These are phyloP conservation scores for Sebastes cheni DNA, from an alignment of 2,797 vertebrate species.

Conservation along the genomic window DNA sequence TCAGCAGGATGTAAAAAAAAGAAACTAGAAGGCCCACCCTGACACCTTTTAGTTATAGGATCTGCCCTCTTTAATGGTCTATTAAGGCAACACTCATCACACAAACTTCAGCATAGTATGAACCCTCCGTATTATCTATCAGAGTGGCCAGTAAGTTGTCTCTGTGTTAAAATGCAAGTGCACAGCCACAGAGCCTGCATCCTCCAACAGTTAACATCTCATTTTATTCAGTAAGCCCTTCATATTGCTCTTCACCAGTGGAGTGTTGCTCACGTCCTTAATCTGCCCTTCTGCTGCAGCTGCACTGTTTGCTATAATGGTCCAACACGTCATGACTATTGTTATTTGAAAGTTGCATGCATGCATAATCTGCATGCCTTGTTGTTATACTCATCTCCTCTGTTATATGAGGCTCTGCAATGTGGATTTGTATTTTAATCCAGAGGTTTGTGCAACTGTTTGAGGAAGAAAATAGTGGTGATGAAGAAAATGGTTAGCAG, in stretches of 20 bases:
- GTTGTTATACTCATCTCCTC: not conserved
- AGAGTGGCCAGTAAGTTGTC: not conserved
- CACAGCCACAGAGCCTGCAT: not conserved
- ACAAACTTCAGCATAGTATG: not conserved
- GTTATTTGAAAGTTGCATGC: not conserved
- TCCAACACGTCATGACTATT: constrained; percentile 7
- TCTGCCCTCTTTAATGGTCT: not conserved
- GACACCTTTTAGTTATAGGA: too few species aligned
- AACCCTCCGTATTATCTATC: not conserved
- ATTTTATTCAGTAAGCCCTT: constrained; percentile 22
- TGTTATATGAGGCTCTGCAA: not conserved
- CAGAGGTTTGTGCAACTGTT: not conserved
- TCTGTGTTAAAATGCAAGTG: not conserved
- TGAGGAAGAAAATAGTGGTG: not conserved
- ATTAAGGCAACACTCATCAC: not conserved
- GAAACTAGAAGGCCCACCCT: not conserved
- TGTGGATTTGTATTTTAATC: not conserved
- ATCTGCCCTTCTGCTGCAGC: constrained; percentile 31
- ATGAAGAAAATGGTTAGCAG: not conserved
- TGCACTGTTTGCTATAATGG: constrained; percentile 13
- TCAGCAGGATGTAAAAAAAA: not conserved
- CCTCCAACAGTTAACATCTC: not conserved
- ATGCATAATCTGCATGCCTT: not conserved
- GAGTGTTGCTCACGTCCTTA: constrained; percentile 30
- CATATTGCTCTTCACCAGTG: constrained; percentile 32